phyloP scores from a whole-genome alignment of 2,888 invertebrate genomes.

The Adela reaumurella region DNA sequence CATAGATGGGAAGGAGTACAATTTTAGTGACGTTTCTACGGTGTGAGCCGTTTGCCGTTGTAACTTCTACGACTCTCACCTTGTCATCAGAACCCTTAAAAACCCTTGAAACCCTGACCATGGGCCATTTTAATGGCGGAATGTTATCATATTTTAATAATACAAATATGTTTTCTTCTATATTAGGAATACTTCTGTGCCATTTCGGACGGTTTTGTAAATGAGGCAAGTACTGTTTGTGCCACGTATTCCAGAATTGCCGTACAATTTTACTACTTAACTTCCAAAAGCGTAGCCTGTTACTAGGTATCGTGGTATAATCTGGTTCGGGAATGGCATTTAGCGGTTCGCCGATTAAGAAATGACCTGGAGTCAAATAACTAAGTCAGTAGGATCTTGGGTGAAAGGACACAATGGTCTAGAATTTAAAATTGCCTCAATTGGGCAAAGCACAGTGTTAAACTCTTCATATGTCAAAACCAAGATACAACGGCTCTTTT shows the following conservation, averaged over 20 bases:
- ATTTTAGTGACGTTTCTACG: neutral
- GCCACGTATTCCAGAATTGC: constrained; percentile 12
- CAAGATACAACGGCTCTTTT: constrained; percentile 11
- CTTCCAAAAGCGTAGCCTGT: constrained; percentile 7
- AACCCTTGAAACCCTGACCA: constrained; percentile 2
- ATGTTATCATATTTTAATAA: neutral
- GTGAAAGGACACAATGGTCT: constrained; percentile 15
- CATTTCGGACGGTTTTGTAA: constrained; percentile 11
- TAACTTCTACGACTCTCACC: constrained; percentile 1
- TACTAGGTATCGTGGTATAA: constrained; percentile 6
- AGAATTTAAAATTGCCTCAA: constrained; percentile 15
- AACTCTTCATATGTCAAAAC: constrained; percentile 15
- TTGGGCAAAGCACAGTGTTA: constrained; percentile 12
- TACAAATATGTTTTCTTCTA: constrained; percentile 2
- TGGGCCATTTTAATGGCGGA: constrained; percentile 3
- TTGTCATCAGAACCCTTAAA: neutral
- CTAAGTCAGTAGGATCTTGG: constrained; percentile 12
- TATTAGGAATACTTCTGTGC: constrained; percentile 2
- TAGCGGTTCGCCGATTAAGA: constrained; percentile 17
- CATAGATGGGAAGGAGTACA: neutral
- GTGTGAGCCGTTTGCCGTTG: neutral
- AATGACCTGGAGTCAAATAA: constrained; percentile 19
- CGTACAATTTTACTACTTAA: constrained; percentile 6
- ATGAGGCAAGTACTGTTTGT: constrained; percentile 9
- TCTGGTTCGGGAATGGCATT: constrained; percentile 9